A percentile compares a stretch with the other conserved stretches of the same genome.
These are phyloP conservation scores for Ochotona princeps DNA, from an alignment of 2,113 vertebrate species.

Conservation along the genomic window DNA sequence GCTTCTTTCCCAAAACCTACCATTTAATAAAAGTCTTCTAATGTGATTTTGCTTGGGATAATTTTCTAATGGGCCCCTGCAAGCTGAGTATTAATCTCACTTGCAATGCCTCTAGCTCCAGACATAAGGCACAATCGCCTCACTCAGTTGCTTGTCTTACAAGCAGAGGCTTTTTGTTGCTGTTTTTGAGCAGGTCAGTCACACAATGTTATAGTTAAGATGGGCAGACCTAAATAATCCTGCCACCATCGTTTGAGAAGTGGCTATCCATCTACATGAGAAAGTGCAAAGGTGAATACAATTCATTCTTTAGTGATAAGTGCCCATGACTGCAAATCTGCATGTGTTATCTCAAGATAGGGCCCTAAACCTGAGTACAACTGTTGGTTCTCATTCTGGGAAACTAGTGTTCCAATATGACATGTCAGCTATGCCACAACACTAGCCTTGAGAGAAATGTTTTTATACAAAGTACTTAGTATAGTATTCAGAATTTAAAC, in stretches of 20 bases:
- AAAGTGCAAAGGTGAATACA: background rate
- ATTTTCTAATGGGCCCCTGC: background rate
- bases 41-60: background rate
- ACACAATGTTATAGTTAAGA: background rate
- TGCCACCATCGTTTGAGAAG: background rate
- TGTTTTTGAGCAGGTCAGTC: background rate
- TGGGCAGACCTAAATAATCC: background rate
- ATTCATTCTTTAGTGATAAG: background rate
- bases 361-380: background rate
- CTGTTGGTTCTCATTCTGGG: background rate
- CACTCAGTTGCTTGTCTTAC: background rate
- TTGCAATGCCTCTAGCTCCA: background rate
- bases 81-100: background rate
- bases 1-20: background rate
- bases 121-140: background rate
- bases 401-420: too few species aligned
- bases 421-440: too few species aligned
- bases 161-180: background rate
- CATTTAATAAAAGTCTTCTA: background rate
- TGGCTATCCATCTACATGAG: background rate
- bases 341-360: background rate
- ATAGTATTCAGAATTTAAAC: background rate
- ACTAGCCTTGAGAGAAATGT: background rate
- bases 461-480: conserved; percentile 5
- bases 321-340: background rate